These are phyloP conservation scores for Bovichtus diacanthus DNA, from an alignment of 2,797 vertebrate species.

Conservation along the genomic window DNA sequence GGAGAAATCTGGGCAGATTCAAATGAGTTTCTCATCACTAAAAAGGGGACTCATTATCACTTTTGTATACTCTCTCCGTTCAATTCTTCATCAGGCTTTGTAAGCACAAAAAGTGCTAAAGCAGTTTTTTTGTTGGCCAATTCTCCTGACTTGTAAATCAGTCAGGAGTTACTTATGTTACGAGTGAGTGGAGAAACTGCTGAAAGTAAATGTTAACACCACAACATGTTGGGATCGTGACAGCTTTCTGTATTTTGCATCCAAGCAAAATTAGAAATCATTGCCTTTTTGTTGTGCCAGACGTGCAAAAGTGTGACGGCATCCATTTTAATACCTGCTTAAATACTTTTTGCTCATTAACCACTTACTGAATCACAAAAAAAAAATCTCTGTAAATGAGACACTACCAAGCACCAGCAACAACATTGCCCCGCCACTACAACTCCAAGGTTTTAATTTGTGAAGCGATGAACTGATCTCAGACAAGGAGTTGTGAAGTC, in stretches of 20 bases:
- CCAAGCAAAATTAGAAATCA: constrained; percentile 50
- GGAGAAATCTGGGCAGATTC: constrained; percentile 79
- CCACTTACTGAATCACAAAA: constrained; percentile 13
- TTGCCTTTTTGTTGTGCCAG: constrained; percentile 45
- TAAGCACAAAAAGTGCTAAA: constrained; percentile 81
- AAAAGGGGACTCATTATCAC: constrained; percentile 82
- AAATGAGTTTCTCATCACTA: constrained; percentile 81
- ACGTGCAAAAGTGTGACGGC: constrained; percentile 12
- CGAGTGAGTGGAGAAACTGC: constrained; percentile 57
- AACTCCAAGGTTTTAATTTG: constrained; percentile 35
- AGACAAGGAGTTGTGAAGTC: constrained; percentile 39
- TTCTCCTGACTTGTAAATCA: constrained; percentile 72
- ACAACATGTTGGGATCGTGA: constrained; percentile 56
- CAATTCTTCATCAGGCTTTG: constrained; percentile 77
- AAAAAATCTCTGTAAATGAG: constrained; percentile 31
- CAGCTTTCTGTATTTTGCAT: constrained; percentile 51
- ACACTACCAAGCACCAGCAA: constrained; percentile 31
- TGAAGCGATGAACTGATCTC: constrained; percentile 34
- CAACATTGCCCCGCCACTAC: background rate
- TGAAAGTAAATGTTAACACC: constrained; percentile 66
- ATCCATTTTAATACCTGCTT: constrained; percentile 26
- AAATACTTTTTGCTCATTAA: constrained; percentile 34
- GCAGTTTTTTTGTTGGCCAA: constrained; percentile 60
- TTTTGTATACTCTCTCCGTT: constrained; percentile 77
- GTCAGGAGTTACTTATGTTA: constrained; percentile 67